Evolutionary conservation across 2,797 vertebrate genomes (phyloP).

Genomic region (Peromyscus nudipes): DNA sequence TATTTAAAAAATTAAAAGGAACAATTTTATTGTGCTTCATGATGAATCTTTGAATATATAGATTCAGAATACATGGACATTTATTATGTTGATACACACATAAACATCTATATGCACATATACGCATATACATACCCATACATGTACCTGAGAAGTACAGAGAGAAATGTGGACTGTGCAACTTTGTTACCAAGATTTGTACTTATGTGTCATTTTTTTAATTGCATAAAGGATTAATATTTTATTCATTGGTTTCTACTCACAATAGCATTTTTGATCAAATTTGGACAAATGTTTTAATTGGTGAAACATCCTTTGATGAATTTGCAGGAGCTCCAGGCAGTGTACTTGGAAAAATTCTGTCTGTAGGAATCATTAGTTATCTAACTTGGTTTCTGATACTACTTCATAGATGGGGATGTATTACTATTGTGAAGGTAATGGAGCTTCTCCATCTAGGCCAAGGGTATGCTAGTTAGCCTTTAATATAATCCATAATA

Average conservation of each 20-base stretch:
- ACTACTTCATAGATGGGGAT: fast-evolving
- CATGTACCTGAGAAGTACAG: neutral
- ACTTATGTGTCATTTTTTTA: neutral
- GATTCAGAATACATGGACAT: neutral
- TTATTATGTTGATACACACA: neutral
- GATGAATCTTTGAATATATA: neutral
- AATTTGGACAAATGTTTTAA: neutral
- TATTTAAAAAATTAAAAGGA: neutral
- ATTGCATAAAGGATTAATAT: neutral
- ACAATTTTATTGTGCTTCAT: neutral
- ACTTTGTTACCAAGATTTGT: neutral
- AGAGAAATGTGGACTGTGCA: neutral
- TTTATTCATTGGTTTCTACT: neutral
- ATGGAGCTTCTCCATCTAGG: fast-evolving
- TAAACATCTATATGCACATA: neutral
- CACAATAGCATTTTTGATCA: neutral
- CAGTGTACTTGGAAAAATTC: neutral
- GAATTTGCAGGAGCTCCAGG: neutral
- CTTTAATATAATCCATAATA: fast-evolving
- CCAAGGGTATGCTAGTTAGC: too few species aligned
- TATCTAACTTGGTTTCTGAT: neutral
- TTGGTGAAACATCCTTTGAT: too few species aligned
- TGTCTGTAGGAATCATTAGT: neutral
- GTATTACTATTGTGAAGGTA: neutral
- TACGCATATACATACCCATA: too few species aligned